Percentiles rank a stretch among this genome's conserved stretches.
Conservation (phyloP, 1,140 invertebrate species). For the Papilio machaon region DNA sequence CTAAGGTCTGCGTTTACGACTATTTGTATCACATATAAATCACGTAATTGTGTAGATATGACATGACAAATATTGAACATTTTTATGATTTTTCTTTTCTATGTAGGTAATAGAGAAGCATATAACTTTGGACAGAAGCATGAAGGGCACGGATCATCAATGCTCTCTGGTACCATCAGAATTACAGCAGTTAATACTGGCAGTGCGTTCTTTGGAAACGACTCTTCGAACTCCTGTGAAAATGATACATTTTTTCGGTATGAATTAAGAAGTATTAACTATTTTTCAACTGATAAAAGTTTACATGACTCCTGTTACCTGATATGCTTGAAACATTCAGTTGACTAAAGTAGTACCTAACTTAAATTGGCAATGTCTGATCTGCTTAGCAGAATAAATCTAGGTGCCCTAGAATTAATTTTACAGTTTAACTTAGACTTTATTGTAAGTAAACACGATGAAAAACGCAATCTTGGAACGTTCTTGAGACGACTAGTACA, state of each 20-base stretch:
- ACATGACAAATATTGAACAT: no score
- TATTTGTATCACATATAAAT: conserved; percentile 6
- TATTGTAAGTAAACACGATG: not conserved
- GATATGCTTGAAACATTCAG: no score
- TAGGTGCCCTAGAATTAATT: not conserved
- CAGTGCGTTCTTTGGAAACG: conserved; percentile 84
- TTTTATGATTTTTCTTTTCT: not conserved
- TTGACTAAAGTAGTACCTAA: no score
- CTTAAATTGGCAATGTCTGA: not conserved
- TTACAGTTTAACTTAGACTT: not conserved
- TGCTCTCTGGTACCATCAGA: conserved; percentile 87
- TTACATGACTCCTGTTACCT: not conserved
- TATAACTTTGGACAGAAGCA: conserved; percentile 87
- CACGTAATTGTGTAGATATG: no score
- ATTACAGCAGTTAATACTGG: conserved; percentile 83
- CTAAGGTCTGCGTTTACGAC: conserved; percentile 84
- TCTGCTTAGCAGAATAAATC: not conserved
- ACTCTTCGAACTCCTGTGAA: conserved; percentile 85
- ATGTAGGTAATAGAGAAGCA: conserved; percentile 89
- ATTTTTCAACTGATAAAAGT: not conserved
- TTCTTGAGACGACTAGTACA: not conserved
- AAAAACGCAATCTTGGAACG: not conserved
- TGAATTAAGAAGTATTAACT: not conserved
- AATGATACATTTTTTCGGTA: conserved; percentile 40
- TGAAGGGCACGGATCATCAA: conserved; percentile 90